These are phyloP conservation scores for Lagopus leucura DNA, from an alignment of 2,113 vertebrate genomes.

Conservation along the genomic window DNA sequence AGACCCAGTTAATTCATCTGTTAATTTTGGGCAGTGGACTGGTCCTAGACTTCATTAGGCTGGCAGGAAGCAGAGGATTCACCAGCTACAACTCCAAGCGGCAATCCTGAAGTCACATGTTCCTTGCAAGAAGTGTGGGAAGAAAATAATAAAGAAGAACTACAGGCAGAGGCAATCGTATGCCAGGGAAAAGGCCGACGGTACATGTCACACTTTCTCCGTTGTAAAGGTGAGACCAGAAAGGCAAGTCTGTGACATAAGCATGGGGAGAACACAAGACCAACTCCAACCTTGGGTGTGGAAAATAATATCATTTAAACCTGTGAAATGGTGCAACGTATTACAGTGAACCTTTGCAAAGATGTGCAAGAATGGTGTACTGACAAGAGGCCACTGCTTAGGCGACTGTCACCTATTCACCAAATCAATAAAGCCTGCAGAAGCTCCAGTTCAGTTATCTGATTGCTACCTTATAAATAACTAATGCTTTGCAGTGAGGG, in stretches of 20 bases:
- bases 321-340: background rate
- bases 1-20: background rate
- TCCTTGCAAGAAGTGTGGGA: background rate
- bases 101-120: background rate
- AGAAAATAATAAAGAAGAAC: background rate
- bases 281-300: background rate
- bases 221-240: background rate
- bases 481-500: background rate
- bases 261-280: background rate
- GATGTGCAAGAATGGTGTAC: background rate
- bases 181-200: background rate
- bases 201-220: background rate
- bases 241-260: background rate
- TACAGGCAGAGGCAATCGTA: background rate
- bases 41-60: background rate
- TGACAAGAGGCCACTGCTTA: background rate
- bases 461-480: background rate
- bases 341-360: background rate
- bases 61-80: background rate
- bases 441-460: background rate
- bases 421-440: background rate
- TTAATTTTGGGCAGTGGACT: background rate
- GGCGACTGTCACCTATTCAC: background rate
- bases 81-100: background rate
- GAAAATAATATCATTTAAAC: background rate